These are phyloP conservation scores for Trinorchestia longiramus DNA, from an alignment of 1,140 invertebrate genomes.

Conservation along the genomic window DNA sequence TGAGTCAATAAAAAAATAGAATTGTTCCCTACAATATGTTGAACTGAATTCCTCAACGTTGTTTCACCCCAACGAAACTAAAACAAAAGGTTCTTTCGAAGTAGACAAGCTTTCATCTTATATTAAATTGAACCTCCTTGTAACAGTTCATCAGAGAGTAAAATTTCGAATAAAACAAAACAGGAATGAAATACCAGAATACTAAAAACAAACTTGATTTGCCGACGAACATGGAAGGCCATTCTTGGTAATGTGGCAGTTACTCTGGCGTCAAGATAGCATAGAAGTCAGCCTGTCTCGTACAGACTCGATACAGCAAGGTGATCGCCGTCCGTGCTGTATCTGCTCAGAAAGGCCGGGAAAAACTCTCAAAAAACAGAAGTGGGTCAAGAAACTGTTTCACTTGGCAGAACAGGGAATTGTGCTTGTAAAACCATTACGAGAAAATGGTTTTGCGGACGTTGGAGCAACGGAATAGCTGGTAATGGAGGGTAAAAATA, in stretches of 20 bases:
- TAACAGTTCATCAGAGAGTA: too few relatives aligned
- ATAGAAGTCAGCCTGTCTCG: background rate
- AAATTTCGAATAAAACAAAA: too few relatives aligned
- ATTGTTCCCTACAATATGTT: too few relatives aligned
- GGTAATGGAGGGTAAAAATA: too few relatives aligned
- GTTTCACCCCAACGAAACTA: too few relatives aligned
- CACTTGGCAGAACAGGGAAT: background rate
- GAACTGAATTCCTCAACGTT: too few relatives aligned
- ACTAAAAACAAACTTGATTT: background rate
- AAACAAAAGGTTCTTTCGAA: too few relatives aligned
- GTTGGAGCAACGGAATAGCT: background rate
- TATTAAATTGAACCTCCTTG: too few relatives aligned
- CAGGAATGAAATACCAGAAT: background rate
- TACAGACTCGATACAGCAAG: background rate
- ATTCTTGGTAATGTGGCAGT: background rate
- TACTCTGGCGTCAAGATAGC: background rate
- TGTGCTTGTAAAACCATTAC: background rate
- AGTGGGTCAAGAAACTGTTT: constrained; percentile 1
- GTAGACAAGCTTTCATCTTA: too few relatives aligned
- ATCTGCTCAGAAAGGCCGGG: background rate
- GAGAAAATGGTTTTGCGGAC: background rate
- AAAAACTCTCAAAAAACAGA: background rate
- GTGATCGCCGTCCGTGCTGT: background rate
- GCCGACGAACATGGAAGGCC: background rate
- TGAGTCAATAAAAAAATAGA: too few relatives aligned